Percentiles rank a stretch among this genome's conserved stretches.
Evolutionary conservation across 37 sponge, comb jelly and placozoan species (phyloP).

Genomic region (Aplysina aerophoba): DNA sequence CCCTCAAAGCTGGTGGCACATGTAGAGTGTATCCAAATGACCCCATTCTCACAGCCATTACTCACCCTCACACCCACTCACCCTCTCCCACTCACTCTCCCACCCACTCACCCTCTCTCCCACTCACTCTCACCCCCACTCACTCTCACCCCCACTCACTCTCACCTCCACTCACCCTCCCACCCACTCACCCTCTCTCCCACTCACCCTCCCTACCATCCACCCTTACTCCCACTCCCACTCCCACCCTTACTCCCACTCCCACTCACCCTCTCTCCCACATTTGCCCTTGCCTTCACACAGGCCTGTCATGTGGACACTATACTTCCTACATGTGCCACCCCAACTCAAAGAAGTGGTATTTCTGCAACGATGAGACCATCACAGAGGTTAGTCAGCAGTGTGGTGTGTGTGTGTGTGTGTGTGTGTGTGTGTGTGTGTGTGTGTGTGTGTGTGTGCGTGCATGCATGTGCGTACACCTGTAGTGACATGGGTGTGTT

Average conservation of each 20-base stretch:
- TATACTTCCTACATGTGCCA: slow-evolving; percentile 68
- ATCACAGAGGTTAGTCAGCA: slow-evolving; percentile 47
- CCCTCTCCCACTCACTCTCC: slow-evolving; percentile 15
- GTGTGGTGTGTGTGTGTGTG: background rate
- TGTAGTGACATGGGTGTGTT: too few species aligned
- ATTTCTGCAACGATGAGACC: slow-evolving; percentile 72
- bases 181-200: slow-evolving; percentile 5
- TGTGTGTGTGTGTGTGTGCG: too few species aligned
- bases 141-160: background rate
- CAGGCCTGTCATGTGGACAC: slow-evolving; percentile 70
- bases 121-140: too few species aligned
- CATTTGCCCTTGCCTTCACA: background rate
- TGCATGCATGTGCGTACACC: too few species aligned
- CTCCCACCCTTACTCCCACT: slow-evolving; percentile 5
- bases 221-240: background rate
- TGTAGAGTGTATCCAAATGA: too few species aligned
- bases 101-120: slow-evolving; percentile 21
- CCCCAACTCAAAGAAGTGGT: slow-evolving; percentile 51
- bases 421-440: slow-evolving; percentile 8
- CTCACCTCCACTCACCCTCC: background rate
- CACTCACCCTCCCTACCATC: background rate
- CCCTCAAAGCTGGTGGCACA: too few species aligned
- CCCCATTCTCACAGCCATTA: too few species aligned
- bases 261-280: too few species aligned
- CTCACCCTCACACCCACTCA: too few species aligned